Percentiles rank a stretch among this genome's conserved stretches.
phyloP scores from a whole-genome alignment of 2,113 vertebrate genomes.

The Saguinus midas region DNA sequence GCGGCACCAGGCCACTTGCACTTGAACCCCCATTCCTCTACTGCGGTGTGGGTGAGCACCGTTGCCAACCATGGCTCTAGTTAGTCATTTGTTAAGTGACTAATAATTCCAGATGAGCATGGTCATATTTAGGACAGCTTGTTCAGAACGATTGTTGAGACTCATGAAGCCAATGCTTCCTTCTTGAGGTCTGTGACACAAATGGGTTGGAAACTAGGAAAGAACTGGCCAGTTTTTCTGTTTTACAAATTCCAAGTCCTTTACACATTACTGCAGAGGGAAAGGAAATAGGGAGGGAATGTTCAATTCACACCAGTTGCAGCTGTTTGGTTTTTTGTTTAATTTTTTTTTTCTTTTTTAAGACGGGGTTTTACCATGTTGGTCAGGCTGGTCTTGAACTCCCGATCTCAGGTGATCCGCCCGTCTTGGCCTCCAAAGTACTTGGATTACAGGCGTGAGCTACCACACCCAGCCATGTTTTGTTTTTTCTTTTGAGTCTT shows the following conservation, averaged over 20 bases:
- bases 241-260: neutral
- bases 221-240: neutral
- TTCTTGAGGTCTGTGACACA: neutral
- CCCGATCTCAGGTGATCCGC: too few species aligned
- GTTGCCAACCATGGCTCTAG: fast-evolving
- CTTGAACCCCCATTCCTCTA: neutral
- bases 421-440: too few species aligned
- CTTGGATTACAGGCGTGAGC: too few species aligned
- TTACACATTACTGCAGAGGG: neutral
- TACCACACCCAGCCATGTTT: too few species aligned
- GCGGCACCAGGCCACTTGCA: neutral
- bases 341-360: too few species aligned
- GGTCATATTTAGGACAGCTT: neutral
- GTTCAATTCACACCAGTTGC: neutral
- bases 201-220: neutral
- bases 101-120: neutral
- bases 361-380: too few species aligned
- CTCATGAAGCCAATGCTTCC: neutral
- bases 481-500: too few species aligned
- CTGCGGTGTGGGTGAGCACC: neutral
- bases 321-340: neutral
- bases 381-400: too few species aligned
- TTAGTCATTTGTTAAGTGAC: neutral
- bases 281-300: neutral
- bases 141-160: neutral